Evolutionary conservation across 2,888 invertebrate genomes (phyloP).

Genomic region (Sarcophaga variegata): DNA sequence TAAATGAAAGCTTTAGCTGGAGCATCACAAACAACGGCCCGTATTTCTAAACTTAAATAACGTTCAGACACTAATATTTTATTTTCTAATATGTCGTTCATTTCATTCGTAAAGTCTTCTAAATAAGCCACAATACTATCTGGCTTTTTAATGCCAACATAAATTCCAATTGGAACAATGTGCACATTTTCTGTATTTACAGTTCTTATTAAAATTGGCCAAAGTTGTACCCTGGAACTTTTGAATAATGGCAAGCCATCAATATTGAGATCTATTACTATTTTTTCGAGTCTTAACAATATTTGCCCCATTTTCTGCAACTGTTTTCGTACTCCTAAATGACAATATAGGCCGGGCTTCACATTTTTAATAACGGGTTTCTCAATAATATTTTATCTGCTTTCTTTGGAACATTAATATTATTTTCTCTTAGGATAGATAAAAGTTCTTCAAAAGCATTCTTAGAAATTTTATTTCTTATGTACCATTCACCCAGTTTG

Average conservation of each 20-base stretch:
- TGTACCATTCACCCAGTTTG: conserved; percentile 21
- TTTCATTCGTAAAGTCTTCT: conserved; percentile 23
- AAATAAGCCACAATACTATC: conserved; percentile 3
- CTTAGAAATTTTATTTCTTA: conserved; percentile 10
- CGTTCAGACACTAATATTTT: too few relatives aligned
- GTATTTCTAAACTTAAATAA: conserved; percentile 8
- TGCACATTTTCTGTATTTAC: not conserved
- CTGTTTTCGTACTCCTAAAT: conserved; percentile 24
- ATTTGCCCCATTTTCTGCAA: not conserved
- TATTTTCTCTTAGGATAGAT: conserved; percentile 21
- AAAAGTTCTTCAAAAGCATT: conserved; percentile 36
- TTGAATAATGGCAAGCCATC: too few relatives aligned
- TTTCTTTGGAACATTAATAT: conserved; percentile 31
- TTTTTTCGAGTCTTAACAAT: not conserved
- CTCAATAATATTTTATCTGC: not conserved
- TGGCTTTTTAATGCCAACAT: conserved; percentile 30
- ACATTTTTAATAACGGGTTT: not conserved
- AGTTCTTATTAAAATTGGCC: too few relatives aligned
- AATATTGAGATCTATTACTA: not conserved
- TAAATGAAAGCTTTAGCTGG: conserved; percentile 7
- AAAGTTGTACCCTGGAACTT: too few relatives aligned
- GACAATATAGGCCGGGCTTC: conserved; percentile 5
- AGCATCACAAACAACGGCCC: conserved; percentile 43
- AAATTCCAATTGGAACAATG: conserved; percentile 38
- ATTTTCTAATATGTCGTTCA: conserved; percentile 19